Percentiles rank a stretch among this genome's conserved stretches.
Conservation (phyloP, 2,113 vertebrate species). For the Tachuris rubrigastra region DNA sequence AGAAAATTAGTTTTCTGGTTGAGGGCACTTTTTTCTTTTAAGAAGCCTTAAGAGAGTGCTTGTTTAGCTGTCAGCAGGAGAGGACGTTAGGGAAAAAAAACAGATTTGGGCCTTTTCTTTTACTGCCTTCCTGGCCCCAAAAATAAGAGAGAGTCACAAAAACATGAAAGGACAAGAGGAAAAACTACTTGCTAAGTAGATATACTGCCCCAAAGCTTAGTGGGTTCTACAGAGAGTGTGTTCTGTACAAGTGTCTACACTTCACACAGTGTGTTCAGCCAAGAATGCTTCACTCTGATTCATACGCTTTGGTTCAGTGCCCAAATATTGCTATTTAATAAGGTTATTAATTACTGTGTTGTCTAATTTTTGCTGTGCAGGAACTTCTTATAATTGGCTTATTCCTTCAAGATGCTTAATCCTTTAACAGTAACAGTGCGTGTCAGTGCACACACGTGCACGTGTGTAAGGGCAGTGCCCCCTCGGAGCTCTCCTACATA, state of each 20-base stretch:
- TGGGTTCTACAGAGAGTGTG: background rate
- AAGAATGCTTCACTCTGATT: constrained; percentile 50
- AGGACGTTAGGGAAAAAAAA: background rate
- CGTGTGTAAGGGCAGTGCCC: background rate
- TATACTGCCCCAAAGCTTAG: background rate
- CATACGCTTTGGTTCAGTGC: constrained; percentile 67
- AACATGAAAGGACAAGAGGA: background rate
- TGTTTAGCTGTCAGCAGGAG: background rate
- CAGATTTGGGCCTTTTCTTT: background rate
- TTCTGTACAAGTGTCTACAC: constrained; percentile 22
- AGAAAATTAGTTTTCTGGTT: background rate
- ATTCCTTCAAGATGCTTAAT: constrained; percentile 50
- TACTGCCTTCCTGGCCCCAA: background rate
- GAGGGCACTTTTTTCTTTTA: background rate
- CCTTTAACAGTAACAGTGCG: background rate
- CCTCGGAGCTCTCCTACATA: background rate
- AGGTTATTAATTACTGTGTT: constrained; percentile 75
- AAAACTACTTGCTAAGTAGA: background rate
- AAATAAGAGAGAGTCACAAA: background rate
- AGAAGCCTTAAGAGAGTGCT: background rate
- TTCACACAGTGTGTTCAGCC: constrained; percentile 43
- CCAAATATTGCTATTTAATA: constrained; percentile 75
- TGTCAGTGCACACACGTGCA: background rate
- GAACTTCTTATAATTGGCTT: constrained; percentile 70
- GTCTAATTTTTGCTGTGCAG: constrained; percentile 67